Conservation (phyloP, 2,113 vertebrate species). For the Neogale vison region DNA sequence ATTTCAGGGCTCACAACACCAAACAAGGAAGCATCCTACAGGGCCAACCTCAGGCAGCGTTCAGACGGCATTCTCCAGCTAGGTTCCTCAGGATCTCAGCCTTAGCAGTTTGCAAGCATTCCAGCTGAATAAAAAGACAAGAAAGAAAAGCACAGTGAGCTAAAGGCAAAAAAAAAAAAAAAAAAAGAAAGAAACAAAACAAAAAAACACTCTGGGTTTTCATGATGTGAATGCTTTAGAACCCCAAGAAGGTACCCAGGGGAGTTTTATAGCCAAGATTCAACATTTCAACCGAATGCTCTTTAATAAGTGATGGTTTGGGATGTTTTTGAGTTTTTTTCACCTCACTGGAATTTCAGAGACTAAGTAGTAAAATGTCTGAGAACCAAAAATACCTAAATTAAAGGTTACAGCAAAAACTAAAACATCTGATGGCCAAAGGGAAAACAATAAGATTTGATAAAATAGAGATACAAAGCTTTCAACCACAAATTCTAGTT, state of each 20-base stretch:
- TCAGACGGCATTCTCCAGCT: slow-evolving; percentile 94
- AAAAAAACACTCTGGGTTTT: not conserved
- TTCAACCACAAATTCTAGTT: not conserved
- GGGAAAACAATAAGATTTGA: slow-evolving; percentile 50
- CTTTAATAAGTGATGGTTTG: not conserved
- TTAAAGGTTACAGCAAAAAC: not conserved
- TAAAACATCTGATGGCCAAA: not conserved
- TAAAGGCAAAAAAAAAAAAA: slow-evolving; percentile 27
- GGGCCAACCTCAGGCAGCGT: slow-evolving; percentile 90
- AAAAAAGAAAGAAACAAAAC: not conserved
- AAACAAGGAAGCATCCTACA: slow-evolving; percentile 40
- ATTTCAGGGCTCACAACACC: slow-evolving; percentile 49
- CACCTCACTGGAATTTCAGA: not conserved
- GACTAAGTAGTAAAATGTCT: not conserved
- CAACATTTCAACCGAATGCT: not conserved
- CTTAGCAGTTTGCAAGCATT: slow-evolving; percentile 77
- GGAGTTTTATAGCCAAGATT: not conserved
- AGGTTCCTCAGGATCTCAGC: slow-evolving; percentile 76
- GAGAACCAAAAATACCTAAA: slow-evolving; percentile 29
- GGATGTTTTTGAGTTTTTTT: not conserved
- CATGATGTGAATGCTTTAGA: slow-evolving; percentile 50
- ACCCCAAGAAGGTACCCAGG: not conserved
- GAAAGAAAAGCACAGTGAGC: slow-evolving; percentile 66
- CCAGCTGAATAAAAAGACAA: slow-evolving; percentile 78
- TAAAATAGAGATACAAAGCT: not conserved